A percentile compares a stretch with the other conserved stretches of the same genome.
phyloP scores from a whole-genome alignment of 2,888 invertebrate genomes.

The Geophilus truncorum region DNA sequence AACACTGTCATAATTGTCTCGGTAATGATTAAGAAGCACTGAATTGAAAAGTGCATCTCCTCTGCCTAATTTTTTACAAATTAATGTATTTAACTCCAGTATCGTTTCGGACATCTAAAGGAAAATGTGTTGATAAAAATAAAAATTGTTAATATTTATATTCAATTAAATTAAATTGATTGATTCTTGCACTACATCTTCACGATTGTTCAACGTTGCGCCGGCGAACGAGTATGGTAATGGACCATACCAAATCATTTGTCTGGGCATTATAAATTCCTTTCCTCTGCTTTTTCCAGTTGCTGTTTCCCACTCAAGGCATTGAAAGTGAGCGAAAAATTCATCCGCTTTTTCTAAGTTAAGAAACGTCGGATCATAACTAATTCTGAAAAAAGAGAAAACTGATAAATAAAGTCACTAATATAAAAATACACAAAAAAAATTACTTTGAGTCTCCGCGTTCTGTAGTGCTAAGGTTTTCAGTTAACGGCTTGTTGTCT shows the following conservation, averaged over 20 bases:
- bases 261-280: constrained; percentile 44
- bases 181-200: background rate
- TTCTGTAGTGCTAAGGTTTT: background rate
- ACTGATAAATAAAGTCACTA: background rate
- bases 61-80: background rate
- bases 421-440: too few relatives aligned
- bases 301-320: constrained; percentile 28
- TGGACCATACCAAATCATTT: constrained; percentile 53
- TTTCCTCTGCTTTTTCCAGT: constrained; percentile 2
- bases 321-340: background rate
- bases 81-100: constrained; percentile 42
- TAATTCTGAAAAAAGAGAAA: constrained; percentile 22
- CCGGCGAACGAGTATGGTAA: constrained; percentile 51
- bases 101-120: constrained; percentile 46
- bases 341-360: background rate
- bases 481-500: background rate
- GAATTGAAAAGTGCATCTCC: constrained; percentile 54
- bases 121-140: background rate
- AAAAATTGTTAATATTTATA: background rate
- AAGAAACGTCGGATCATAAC: constrained; percentile 32
- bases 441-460: background rate
- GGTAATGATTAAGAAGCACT: constrained; percentile 51
- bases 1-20: constrained; percentile 51
- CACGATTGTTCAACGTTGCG: background rate
- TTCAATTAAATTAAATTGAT: background rate